Conservation (phyloP, 2,888 invertebrate genomes). For the Amphipyra berbera region DNA sequence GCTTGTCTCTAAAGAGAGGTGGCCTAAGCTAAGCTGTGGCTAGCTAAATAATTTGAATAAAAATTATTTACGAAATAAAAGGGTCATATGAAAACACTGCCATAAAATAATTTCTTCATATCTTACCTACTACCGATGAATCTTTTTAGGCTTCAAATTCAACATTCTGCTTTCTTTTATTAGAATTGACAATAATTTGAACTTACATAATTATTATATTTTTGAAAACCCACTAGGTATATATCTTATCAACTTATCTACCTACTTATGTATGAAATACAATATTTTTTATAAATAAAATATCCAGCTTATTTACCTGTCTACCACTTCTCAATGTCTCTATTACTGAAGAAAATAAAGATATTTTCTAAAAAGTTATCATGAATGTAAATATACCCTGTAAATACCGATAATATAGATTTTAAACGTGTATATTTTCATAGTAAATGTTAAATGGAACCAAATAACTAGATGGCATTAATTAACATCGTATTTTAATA, state of each 20-base stretch:
- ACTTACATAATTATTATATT: slow-evolving; percentile 20
- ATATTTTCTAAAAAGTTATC: slow-evolving; percentile 68
- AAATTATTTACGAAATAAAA: slow-evolving; percentile 27
- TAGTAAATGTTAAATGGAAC: slow-evolving; percentile 88
- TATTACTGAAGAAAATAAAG: slow-evolving; percentile 38
- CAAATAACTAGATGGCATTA: slow-evolving; percentile 78
- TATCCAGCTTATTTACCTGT: slow-evolving; percentile 35
- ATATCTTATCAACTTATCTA: slow-evolving; percentile 18
- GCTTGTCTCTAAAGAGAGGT: slow-evolving; percentile 23
- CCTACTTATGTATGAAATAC: slow-evolving; percentile 3
- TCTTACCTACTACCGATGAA: not conserved
- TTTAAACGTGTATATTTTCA: slow-evolving; percentile 88
- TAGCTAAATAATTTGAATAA: slow-evolving; percentile 25
- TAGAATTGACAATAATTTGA: slow-evolving; percentile 62
- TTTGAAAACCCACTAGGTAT: slow-evolving; percentile 10
- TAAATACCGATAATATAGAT: slow-evolving; percentile 76
- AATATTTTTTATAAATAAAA: slow-evolving; percentile 16
- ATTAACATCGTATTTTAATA: slow-evolving; percentile 50
- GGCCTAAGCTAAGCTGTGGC: slow-evolving; percentile 22
- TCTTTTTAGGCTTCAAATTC: not conserved
- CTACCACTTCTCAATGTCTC: slow-evolving; percentile 12
- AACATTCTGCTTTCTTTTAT: slow-evolving; percentile 1
- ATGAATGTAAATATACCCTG: slow-evolving; percentile 71
- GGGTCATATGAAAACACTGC: slow-evolving; percentile 65
- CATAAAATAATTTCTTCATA: slow-evolving; percentile 51